Conservation (phyloP, 2,797 vertebrate species). For the Orestias chungarensis region DNA sequence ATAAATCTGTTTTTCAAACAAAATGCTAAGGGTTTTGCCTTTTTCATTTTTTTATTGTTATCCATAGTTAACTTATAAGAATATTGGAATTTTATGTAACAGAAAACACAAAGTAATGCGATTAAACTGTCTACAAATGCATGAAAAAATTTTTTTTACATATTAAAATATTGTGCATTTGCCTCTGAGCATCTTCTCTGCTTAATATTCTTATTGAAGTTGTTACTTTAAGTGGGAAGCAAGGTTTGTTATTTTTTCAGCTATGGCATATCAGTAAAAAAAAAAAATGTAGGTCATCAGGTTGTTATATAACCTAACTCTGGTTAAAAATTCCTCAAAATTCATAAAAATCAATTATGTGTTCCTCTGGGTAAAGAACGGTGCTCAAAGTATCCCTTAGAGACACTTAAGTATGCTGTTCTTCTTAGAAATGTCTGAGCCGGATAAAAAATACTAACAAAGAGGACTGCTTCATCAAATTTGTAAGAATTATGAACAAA, state of each 20-base stretch:
- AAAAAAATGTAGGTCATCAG: too few species aligned
- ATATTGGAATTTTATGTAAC: background rate
- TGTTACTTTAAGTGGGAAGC: background rate
- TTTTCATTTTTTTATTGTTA: too few species aligned
- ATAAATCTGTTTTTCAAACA: background rate
- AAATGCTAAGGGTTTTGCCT: background rate
- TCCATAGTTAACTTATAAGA: background rate
- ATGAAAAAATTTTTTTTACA: background rate
- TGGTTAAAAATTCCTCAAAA: background rate
- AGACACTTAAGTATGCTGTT: background rate
- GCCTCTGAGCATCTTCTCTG: background rate
- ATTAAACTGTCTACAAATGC: background rate
- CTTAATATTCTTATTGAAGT: background rate
- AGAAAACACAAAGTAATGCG: background rate
- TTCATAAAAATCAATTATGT: too few species aligned
- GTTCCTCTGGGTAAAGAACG: background rate
- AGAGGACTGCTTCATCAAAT: background rate
- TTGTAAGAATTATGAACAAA: background rate
- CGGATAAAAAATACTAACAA: background rate
- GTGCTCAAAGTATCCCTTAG: background rate
- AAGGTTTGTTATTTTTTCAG: background rate
- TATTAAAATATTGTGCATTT: background rate
- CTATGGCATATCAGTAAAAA: background rate
- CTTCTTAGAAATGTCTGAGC: background rate
- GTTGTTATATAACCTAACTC: background rate